These are phyloP conservation scores for Apaloderma vittatum DNA, from an alignment of 2,113 vertebrate species.

Conservation along the genomic window DNA sequence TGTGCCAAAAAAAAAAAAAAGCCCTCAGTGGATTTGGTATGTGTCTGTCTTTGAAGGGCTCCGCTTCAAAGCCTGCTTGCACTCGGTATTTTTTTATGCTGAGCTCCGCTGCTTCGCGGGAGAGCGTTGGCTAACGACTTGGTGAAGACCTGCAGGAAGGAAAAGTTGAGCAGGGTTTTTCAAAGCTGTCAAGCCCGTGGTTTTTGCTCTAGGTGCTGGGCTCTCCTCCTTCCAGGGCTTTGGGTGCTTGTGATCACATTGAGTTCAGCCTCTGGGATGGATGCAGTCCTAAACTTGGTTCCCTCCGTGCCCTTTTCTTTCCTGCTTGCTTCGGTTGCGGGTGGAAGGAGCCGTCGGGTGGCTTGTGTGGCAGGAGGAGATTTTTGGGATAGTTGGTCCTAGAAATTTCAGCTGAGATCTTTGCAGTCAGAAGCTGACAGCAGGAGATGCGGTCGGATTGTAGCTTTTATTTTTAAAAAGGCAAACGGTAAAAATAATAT, in stretches of 20 bases:
- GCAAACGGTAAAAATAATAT: not conserved
- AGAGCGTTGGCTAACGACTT: not conserved
- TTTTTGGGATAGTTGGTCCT: not conserved
- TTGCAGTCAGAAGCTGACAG: not conserved
- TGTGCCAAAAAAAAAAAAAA: not conserved
- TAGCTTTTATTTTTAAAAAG: not conserved
- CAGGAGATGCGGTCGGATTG: not conserved
- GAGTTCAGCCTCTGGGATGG: not conserved
- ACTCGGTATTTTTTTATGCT: not conserved
- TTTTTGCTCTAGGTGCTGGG: no score
- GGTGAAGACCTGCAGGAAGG: not conserved
- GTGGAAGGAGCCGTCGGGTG: not conserved
- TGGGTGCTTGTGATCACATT: not conserved
- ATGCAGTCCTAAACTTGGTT: not conserved
- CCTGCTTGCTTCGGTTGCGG: not conserved
- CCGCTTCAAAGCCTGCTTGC: constrained; percentile 16
- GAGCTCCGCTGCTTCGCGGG: not conserved
- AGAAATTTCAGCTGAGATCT: not conserved
- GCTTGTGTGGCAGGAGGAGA: not conserved
- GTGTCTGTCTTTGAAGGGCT: constrained; percentile 30
- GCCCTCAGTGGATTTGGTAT: constrained; percentile 6
- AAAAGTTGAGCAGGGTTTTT: not conserved
- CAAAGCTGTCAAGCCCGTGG: not conserved
- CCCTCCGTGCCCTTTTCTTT: not conserved
- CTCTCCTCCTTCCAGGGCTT: not conserved